phyloP scores from a whole-genome alignment of 2,888 invertebrate species.

The Coleophora deauratella region DNA sequence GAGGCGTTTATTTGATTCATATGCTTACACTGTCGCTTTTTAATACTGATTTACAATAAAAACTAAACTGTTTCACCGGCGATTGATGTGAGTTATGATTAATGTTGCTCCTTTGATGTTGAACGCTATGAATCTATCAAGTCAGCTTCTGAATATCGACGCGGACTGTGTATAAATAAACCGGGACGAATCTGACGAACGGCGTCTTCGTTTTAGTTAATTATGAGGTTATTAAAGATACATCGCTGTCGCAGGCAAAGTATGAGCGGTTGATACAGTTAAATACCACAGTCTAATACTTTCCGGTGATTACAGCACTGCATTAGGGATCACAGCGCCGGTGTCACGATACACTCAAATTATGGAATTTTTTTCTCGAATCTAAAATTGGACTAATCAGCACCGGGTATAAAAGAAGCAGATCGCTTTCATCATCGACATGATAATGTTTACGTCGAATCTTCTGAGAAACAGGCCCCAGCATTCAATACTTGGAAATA shows the following conservation, averaged over 20 bases:
- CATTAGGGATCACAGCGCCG: conserved; percentile 36
- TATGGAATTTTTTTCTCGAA: conserved; percentile 36
- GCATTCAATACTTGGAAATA: conserved; percentile 74
- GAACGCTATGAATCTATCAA: conserved; percentile 72
- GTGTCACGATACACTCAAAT: conserved; percentile 60
- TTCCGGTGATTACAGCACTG: conserved; percentile 39
- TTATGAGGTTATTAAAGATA: conserved; percentile 64
- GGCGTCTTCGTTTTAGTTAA: conserved; percentile 62
- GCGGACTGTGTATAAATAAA: conserved; percentile 62
- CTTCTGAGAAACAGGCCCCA: conserved; percentile 64
- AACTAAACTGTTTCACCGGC: conserved; percentile 65
- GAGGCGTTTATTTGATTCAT: conserved; percentile 67
- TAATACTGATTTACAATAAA: conserved; percentile 74
- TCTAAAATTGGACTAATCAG: conserved; percentile 70
- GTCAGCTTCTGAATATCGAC: conserved; percentile 70
- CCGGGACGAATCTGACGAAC: conserved; percentile 51
- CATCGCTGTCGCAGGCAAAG: conserved; percentile 29
- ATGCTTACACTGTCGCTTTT: conserved; percentile 67
- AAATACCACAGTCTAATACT: conserved; percentile 19
- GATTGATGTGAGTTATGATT: conserved; percentile 74
- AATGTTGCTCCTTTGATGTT: conserved; percentile 69
- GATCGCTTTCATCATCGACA: conserved; percentile 75
- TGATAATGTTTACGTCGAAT: conserved; percentile 66
- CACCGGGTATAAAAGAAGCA: conserved; percentile 65
- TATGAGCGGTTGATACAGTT: conserved; percentile 9